Conservation (phyloP, 1,140 invertebrate species). For the Orius laevigatus region DNA sequence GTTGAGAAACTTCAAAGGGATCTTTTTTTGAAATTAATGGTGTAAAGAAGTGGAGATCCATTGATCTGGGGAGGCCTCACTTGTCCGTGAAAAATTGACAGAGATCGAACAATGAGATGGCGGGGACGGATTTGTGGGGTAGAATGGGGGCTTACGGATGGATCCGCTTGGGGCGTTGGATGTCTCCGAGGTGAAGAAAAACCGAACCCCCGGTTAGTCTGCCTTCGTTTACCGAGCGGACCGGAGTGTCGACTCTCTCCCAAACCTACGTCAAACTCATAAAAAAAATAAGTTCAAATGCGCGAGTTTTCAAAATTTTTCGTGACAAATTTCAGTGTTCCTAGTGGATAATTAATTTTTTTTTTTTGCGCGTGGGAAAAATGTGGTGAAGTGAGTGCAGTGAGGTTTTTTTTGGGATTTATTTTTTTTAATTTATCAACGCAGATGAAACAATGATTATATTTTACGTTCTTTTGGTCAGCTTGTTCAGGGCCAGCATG, state of each 20-base stretch:
- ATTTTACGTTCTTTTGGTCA: slow-evolving; percentile 7
- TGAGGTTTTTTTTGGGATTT: not conserved
- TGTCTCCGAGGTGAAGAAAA: slow-evolving; percentile 14
- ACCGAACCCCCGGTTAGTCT: slow-evolving; percentile 12
- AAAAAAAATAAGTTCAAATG: not conserved
- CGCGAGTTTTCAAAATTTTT: not conserved
- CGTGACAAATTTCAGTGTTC: not conserved
- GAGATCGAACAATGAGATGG: slow-evolving; percentile 7
- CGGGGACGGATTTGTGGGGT: slow-evolving; percentile 18
- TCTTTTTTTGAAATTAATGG: no score
- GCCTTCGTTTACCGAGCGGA: not conserved
- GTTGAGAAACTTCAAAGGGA: no score
- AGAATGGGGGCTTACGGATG: slow-evolving; percentile 16
- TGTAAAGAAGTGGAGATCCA: no score
- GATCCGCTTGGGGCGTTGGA: slow-evolving; percentile 14
- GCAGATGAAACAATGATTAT: slow-evolving; percentile 6
- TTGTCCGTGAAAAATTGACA: slow-evolving; percentile 14
- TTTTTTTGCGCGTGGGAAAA: slow-evolving; percentile 4
- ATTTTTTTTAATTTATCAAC: not conserved
- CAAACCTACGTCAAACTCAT: not conserved
- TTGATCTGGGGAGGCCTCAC: not conserved
- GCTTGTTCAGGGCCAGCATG: slow-evolving; percentile 7
- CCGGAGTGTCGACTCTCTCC: slow-evolving; percentile 2
- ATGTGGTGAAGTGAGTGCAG: not conserved
- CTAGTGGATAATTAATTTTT: not conserved